Conservation (phyloP, 1,140 invertebrate genomes). For the Telenomus remus region DNA sequence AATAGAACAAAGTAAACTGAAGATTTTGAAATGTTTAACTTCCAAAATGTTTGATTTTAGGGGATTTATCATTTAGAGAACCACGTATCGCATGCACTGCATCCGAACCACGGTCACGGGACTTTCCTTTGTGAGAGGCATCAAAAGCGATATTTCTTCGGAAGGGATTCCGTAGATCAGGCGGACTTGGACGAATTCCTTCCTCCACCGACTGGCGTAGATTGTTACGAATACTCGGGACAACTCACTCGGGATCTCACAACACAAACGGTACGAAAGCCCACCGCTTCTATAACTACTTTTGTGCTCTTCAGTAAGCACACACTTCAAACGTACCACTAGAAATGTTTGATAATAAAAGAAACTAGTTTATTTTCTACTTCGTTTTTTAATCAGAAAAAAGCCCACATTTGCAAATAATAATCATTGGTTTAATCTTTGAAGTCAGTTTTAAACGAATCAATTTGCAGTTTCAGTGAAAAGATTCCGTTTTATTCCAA, state of each 20-base stretch:
- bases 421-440: no score
- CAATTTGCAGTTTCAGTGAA: no score
- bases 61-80: conserved; percentile 67
- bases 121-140: conserved; percentile 70
- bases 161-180: conserved; percentile 67
- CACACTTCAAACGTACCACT: conserved; percentile 1
- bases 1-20: no score
- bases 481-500: no score
- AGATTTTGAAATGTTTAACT: neutral
- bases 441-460: no score
- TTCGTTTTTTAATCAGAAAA: no score
- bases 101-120: conserved; percentile 63
- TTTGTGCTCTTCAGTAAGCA: conserved; percentile 4
- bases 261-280: conserved; percentile 73
- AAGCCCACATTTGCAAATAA: no score
- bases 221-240: conserved; percentile 69
- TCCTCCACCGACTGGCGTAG: conserved; percentile 66
- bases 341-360: no score
- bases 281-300: conserved; percentile 2
- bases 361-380: no score
- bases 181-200: conserved; percentile 70
- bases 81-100: conserved; percentile 61
- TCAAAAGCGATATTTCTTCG: conserved; percentile 72
- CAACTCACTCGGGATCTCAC: conserved; percentile 74
- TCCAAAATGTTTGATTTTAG: conserved; percentile 30